Base-by-base conservation (phyloP, 1,140 invertebrate species). In the Diuraphis noxia region DNA sequence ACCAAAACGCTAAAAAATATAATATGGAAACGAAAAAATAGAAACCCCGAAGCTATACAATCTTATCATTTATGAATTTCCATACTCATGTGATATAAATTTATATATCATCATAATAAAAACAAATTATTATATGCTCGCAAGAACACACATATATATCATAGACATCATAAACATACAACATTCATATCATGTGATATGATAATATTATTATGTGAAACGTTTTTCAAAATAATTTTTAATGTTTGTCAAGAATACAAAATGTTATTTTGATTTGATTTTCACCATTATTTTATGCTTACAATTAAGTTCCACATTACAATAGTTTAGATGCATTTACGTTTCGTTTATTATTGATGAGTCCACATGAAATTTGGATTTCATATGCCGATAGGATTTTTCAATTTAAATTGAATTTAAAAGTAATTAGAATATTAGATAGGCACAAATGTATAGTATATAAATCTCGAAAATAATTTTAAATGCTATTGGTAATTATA, bases 61-160 rank as follows among this genome's bases (percentile, higher is more conserved):
- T 79, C 77, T 79, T 79, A 36, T 79, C n/a, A 38, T 79, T 34
- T 79, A 79, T 79, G 23, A 10, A 72, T 72, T 72, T 17, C 56
- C 30, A 72, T 72, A 72, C 56, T 72, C 13, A 13, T 72, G 56
- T 72, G n/a, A 72, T n/a, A 72, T 72, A 63, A 30, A 63, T 63
- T 63, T 63, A 72, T 72, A 19, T n/a, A 72, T 34, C n/a, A 72
- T 72, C 30, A 72, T 72, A 72, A 72, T 72, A 72, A 72, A 72
- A 72, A 72, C 56, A 72, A 72, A 72, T n/a, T 72, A 72, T 72
- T 72, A n/a, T 72, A 72, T 72, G 56, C 56, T 72, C n/a, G 56
- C n/a, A 72, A 72, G 30, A 72, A n/a, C 56, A 72, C 56, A 72
- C n/a, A 72, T n/a, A n/a, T 5, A 72, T 72, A n/a, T 49, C 7